Base-by-base conservation (phyloP, 2,888 invertebrate genomes). In the Apotomis capreana region DNA sequence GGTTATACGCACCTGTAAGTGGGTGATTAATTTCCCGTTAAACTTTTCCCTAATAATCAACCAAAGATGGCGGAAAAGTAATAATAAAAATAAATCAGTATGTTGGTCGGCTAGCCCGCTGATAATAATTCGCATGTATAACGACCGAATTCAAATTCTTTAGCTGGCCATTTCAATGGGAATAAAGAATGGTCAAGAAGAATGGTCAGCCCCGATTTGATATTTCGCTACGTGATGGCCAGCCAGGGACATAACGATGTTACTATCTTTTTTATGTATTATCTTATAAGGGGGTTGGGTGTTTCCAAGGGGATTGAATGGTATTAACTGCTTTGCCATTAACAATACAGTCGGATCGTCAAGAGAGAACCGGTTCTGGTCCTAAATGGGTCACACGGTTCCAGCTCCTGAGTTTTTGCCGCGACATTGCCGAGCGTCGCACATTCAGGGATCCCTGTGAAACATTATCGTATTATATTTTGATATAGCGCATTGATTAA, bases 371-470 rank as follows among this genome's bases (percentile, higher is more conserved):
- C 93, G 93, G 93, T 93, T 92, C 85, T 85, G 86, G 84, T 82
- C 80, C 87, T 91, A 92, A 92, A 93, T 92, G 92, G 93, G 92
- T 93, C 92, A 92, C 93, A 93, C 93, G 92, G 92, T 92, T 89
- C 84, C 87, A 87, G 85, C 86, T 87, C 87, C 89, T 86, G 84
- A 84, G 85, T 89, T 89, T 89, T 90, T 90, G 86, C 85, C 83
- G 85, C 85, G 84, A 84, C 76, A 76, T 76, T 58, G 51, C 68
- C 54, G 63, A 69, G 69, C 65, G 6, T 15, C 46, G 69, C 55
- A 59, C 63, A 4, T 12, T 15, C 55, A 62, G 69, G 54, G 69
- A 62, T 68, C 9, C 58, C 59, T 69, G 67, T 70, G 40, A 62
- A 62, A 46, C 49, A n/a, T 63, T 63, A 5, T 63, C 46, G 44